These are phyloP conservation scores for Ceratoteleas bidentatus DNA, from an alignment of 1,140 invertebrate genomes.

Conservation along the genomic window DNA sequence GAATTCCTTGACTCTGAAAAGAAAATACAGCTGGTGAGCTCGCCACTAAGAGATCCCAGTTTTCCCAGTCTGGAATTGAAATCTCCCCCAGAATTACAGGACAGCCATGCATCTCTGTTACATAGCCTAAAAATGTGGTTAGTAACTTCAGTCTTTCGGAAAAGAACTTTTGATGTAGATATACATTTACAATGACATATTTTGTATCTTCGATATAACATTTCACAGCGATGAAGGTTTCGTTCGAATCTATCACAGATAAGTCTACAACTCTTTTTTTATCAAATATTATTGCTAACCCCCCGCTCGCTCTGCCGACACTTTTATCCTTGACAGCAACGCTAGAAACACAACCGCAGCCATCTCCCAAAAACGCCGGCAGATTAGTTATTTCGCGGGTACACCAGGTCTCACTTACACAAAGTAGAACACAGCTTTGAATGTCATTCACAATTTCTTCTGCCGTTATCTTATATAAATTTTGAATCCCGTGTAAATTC, in stretches of 20 bases:
- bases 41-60: neutral
- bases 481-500: slow-evolving; percentile 3
- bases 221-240: neutral
- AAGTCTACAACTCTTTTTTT: neutral
- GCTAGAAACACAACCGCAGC: neutral
- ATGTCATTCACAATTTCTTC: neutral
- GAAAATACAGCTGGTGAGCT: neutral
- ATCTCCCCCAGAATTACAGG: slow-evolving; percentile 3
- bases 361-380: neutral
- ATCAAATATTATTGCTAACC: neutral
- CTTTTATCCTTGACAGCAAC: neutral
- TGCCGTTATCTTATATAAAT: neutral
- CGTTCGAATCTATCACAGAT: neutral
- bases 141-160: neutral
- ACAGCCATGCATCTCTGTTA: slow-evolving; percentile 4
- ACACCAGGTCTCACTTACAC: slow-evolving; percentile 1
- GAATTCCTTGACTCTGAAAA: neutral
- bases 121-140: neutral
- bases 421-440: neutral
- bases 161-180: neutral
- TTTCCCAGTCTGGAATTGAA: slow-evolving; percentile 1
- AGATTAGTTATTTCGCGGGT: neutral
- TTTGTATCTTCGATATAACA: slow-evolving; percentile 1
- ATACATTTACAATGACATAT: slow-evolving; percentile 1
- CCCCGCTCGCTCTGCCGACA: slow-evolving; percentile 2